Evolutionary conservation across 2,797 vertebrate species (phyloP).

Genomic region (Oophaga sylvatica): DNA sequence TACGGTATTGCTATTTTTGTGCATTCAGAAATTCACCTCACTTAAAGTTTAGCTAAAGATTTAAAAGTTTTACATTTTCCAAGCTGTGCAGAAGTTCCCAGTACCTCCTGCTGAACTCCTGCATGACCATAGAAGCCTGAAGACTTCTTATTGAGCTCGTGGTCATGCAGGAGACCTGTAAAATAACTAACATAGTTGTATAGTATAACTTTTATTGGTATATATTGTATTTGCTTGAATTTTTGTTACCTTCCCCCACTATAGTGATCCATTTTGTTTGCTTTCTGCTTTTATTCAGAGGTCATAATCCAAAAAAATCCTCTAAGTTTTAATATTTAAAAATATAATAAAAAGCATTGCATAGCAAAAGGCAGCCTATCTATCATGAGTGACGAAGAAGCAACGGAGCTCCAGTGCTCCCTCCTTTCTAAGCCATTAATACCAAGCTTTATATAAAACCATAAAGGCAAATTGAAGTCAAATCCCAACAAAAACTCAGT

Average conservation of each 20-base stretch:
- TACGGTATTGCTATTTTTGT: too few species aligned
- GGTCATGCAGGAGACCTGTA: too few species aligned
- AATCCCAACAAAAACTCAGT: conserved; percentile 65
- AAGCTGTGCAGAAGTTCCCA: too few species aligned
- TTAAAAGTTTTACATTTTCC: too few species aligned
- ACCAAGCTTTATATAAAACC: conserved; percentile 67
- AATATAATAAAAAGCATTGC: background rate
- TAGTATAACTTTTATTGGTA: too few species aligned
- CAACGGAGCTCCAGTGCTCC: conserved; percentile 16
- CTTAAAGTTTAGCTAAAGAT: too few species aligned
- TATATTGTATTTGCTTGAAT: background rate
- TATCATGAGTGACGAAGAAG: conserved; percentile 23
- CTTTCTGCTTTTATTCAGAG: background rate
- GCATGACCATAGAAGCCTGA: too few species aligned
- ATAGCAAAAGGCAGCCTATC: background rate
- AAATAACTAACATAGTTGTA: too few species aligned
- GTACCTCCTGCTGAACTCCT: too few species aligned
- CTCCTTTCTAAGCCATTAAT: conserved; percentile 63
- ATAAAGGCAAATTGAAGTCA: conserved; percentile 64
- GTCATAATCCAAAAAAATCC: background rate
- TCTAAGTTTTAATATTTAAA: background rate
- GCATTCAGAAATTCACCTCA: too few species aligned
- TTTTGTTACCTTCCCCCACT: background rate
- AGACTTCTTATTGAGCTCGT: too few species aligned
- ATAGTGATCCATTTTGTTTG: background rate